Evolutionary conservation across 1,140 invertebrate species (phyloP), one percentile per base, ranked within the genome.

Genomic region (Drosophila setifemur): DNA sequence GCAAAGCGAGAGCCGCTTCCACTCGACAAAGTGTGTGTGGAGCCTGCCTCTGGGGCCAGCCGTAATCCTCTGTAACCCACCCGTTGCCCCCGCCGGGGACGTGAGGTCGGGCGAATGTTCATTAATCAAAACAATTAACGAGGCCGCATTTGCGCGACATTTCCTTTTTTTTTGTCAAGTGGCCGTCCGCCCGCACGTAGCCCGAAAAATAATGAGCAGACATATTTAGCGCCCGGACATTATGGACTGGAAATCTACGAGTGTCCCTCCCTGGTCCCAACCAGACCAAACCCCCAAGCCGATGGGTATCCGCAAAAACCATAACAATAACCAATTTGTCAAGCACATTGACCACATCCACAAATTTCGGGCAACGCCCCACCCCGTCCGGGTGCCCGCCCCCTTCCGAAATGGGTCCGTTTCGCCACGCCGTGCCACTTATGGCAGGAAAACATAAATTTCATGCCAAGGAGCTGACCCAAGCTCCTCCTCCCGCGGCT

Each of bases 251-350:
- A 49, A 40, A 29, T 29, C 61, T 64, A 48, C 31, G 54, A 45
- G 53, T n/a, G 12, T 28, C 47, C 21, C 42, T 12, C 26, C 42
- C 40, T 31, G 6, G 43, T 25, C 35, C 14, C 8, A 4, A n/a
- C 25, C 57, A 42, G 35, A 1, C 33, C 33, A 16, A 2, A 37
- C 11, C 29, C 33, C 33, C 8, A 2, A 37, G 12, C 29, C 67
- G 12, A 58, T 47, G 50, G 64, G 25, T 9, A 40, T 23, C 54
- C 54, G 55, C 54, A 81, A 74, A 81, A 76, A 73, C 72, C 82
- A 86, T 86, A 86, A 86, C 81, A 86, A 86, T 86, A 86, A 86
- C 82, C 72, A 86, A 86, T 86, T 86, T 86, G 82, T 86, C 82
- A 86, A 77, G 72, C 72, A 76, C 82, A 81, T 86, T 87, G 81